Conservation (phyloP, 2,797 vertebrate genomes). For the Lagothrix lagotricha region DNA sequence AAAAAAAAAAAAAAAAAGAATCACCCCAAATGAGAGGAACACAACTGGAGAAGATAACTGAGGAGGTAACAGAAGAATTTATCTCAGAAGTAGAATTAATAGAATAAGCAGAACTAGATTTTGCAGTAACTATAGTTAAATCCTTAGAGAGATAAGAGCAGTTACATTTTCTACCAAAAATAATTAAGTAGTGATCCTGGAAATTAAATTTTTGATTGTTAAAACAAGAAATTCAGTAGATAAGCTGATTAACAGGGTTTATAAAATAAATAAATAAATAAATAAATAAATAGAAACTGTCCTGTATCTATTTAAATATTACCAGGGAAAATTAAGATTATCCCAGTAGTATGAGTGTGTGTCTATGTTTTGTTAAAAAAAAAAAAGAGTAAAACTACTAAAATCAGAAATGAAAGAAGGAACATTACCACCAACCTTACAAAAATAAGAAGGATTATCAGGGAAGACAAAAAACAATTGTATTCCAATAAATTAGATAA, state of each 20-base stretch:
- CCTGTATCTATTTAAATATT: too few species aligned
- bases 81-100: neutral
- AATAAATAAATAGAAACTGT: too few species aligned
- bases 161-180: neutral
- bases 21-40: neutral
- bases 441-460: neutral
- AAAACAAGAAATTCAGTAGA: neutral
- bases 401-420: neutral
- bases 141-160: neutral
- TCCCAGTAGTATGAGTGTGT: too few species aligned
- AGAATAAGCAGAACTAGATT: neutral
- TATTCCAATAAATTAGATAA: neutral
- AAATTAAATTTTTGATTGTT: slow-evolving; percentile 5
- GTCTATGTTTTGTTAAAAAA: too few species aligned
- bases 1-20: too few species aligned
- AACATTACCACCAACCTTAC: neutral
- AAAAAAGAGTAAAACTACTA: neutral
- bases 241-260: neutral
- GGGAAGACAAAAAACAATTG: neutral
- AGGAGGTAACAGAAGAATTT: neutral
- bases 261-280: too few species aligned
- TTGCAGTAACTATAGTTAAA: neutral
- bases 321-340: too few species aligned
- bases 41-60: neutral
- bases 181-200: neutral